Conservation (phyloP, 1,140 invertebrate species). For the Apis cerana region DNA sequence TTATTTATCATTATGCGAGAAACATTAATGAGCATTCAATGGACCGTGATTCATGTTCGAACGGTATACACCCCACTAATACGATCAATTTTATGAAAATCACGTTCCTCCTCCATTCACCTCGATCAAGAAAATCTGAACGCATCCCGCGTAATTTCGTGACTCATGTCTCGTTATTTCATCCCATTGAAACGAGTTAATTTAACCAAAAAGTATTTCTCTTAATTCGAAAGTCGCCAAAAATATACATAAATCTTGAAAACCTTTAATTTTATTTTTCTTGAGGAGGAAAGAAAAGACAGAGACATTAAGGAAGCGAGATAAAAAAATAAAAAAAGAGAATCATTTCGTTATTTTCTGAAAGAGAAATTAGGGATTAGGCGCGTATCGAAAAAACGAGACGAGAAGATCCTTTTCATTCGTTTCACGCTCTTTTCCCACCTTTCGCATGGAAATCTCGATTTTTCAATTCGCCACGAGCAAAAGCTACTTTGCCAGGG, state of each 20-base stretch:
- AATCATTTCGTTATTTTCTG: too few species aligned
- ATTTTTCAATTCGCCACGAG: not conserved
- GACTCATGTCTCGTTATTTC: not conserved
- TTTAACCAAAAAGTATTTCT: too few species aligned
- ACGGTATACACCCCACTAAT: not conserved
- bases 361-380: too few species aligned
- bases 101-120: conserved; percentile 13
- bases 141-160: not conserved
- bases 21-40: conserved; percentile 7
- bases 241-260: too few species aligned
- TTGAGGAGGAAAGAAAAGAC: too few species aligned
- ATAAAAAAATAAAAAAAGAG: too few species aligned
- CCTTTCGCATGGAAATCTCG: not conserved
- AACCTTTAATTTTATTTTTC: not conserved
- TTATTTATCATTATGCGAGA: not conserved
- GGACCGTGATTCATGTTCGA: not conserved
- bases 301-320: too few species aligned
- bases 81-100: conserved; percentile 38
- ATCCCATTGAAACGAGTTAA: not conserved
- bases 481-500: not conserved
- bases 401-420: not conserved
- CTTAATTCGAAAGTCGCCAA: conserved; percentile 3
- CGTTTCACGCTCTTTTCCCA: not conserved
- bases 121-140: not conserved
- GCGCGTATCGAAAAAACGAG: not conserved